A percentile compares a stretch with the other conserved stretches of the same genome.
Evolutionary conservation across 1,140 invertebrate genomes (phyloP).

Genomic region (Platorchestia sp.): DNA sequence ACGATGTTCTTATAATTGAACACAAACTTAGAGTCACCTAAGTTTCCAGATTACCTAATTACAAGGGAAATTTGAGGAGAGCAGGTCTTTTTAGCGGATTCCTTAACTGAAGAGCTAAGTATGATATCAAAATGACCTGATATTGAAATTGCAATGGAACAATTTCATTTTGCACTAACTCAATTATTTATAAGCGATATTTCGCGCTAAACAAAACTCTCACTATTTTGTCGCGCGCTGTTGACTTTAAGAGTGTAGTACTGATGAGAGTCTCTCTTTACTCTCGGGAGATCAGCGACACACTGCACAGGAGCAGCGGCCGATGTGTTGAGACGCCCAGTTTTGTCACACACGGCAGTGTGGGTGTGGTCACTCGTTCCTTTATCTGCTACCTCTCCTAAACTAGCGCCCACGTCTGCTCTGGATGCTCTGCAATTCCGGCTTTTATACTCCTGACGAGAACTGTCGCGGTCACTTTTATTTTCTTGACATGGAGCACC

Average conservation of each 20-base stretch:
- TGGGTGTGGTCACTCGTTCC: not conserved
- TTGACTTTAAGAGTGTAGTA: constrained; percentile 43
- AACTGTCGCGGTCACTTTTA: not conserved
- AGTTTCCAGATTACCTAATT: too few species aligned
- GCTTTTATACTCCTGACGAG: not conserved
- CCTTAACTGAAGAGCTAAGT: not conserved
- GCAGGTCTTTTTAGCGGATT: too few species aligned
- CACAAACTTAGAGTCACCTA: too few species aligned
- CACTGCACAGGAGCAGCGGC: not conserved
- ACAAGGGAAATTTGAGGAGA: too few species aligned
- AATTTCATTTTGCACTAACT: too few species aligned
- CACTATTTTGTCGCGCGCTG: constrained; percentile 29
- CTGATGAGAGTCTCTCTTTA: not conserved
- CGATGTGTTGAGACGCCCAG: not conserved
- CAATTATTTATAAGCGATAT: too few species aligned
- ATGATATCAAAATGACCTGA: too few species aligned
- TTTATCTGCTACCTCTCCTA: not conserved
- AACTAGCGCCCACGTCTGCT: not conserved
- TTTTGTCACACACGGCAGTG: not conserved
- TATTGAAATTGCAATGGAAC: too few species aligned
- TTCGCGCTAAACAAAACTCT: constrained; percentile 24
- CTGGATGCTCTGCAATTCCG: not conserved
- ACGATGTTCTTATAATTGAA: too few species aligned
- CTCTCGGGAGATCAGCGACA: not conserved
- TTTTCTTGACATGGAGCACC: not conserved